phyloP scores from a whole-genome alignment of 1,140 invertebrate species.

The Dendrolimus kikuchii region DNA sequence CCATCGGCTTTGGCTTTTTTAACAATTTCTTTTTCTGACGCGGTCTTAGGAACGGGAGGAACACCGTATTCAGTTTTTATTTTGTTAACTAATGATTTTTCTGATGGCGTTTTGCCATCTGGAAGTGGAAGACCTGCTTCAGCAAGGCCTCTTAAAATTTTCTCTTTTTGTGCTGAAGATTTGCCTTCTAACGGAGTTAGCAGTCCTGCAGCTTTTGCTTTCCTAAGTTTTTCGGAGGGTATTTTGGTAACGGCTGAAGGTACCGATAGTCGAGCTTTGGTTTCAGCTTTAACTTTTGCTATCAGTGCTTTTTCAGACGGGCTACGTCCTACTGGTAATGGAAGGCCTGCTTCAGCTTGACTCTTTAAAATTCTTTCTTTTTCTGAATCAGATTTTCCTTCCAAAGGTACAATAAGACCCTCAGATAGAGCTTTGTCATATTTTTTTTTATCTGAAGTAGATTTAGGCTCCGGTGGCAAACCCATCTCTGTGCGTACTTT shows the following conservation, averaged over 20 bases:
- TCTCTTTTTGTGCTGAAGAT: constrained; percentile 16
- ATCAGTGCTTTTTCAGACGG: constrained; percentile 25
- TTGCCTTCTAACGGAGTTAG: constrained; percentile 16
- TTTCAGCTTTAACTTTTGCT: constrained; percentile 15
- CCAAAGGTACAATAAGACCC: constrained; percentile 20
- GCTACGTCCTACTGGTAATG: constrained; percentile 19
- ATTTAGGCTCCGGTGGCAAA: constrained; percentile 24
- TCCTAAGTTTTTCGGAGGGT: constrained; percentile 21
- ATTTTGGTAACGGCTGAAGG: not conserved
- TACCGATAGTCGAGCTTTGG: too few species aligned
- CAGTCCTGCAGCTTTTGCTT: constrained; percentile 22
- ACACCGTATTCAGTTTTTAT: constrained; percentile 12
- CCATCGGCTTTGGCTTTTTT: constrained; percentile 18
- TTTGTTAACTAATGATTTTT: constrained; percentile 18
- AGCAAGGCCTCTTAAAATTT: constrained; percentile 13
- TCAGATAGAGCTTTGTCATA: constrained; percentile 21
- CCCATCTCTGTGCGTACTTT: constrained; percentile 20
- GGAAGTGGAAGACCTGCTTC: constrained; percentile 15
- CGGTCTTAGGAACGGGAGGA: constrained; percentile 15
- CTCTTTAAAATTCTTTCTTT: constrained; percentile 22
- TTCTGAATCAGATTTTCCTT: constrained; percentile 21
- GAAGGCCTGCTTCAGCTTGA: constrained; percentile 11
- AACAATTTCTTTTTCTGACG: constrained; percentile 10
- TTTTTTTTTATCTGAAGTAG: constrained; percentile 14
- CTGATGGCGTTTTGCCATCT: constrained; percentile 17